Evolutionary conservation across 2,888 invertebrate species (phyloP).

Genomic region (Drepanosiphum platanoidis): DNA sequence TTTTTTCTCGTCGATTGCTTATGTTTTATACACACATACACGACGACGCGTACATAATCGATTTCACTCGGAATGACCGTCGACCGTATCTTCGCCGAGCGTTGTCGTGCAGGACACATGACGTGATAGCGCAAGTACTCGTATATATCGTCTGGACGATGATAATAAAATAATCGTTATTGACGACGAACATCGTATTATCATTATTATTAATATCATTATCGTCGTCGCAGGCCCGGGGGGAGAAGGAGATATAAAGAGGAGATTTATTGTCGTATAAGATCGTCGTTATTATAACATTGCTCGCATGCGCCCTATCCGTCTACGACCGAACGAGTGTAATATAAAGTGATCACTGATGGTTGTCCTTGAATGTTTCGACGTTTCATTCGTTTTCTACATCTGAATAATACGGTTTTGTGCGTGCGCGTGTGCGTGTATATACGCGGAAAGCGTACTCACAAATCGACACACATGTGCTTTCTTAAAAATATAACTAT

Average conservation of each 20-base stretch:
- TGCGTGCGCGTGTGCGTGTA: not conserved
- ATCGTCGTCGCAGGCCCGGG: not conserved
- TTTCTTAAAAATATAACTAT: not conserved
- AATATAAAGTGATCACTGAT: constrained; percentile 43
- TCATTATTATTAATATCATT: not conserved
- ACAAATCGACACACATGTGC: too few species aligned
- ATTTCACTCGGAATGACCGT: constrained; percentile 46
- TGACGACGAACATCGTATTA: not conserved
- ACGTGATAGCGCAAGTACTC: too few species aligned
- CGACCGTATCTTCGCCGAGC: constrained; percentile 1
- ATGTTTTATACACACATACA: constrained; percentile 7
- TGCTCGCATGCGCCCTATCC: constrained; percentile 1
- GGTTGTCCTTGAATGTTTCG: not conserved
- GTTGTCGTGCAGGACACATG: not conserved
- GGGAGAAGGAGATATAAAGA: not conserved
- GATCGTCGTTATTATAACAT: too few species aligned
- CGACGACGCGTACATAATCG: constrained; percentile 43
- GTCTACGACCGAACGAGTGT: not conserved
- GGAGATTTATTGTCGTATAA: constrained; percentile 46
- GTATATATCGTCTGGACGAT: constrained; percentile 23
- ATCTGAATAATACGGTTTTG: not conserved
- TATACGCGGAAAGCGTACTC: not conserved
- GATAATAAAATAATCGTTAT: constrained; percentile 2
- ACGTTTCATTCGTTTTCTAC: constrained; percentile 15
- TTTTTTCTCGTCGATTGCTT: constrained; percentile 16